These are phyloP conservation scores for Holotrichia oblita DNA, from an alignment of 1,140 invertebrate genomes.

Conservation along the genomic window DNA sequence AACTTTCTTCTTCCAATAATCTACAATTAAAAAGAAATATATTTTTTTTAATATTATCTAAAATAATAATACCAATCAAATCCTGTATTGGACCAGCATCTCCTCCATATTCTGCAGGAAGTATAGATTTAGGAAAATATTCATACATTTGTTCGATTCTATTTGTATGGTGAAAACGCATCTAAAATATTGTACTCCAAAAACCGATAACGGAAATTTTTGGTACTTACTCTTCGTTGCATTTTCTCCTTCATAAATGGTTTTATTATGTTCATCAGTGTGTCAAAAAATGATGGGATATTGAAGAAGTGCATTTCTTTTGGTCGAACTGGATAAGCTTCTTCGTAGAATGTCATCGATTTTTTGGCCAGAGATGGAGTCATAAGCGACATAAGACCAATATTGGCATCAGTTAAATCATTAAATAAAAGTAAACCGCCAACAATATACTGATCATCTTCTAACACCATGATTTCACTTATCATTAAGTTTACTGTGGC, in stretches of 20 bases:
- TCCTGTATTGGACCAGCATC: constrained; percentile 48
- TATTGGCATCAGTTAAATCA: not conserved
- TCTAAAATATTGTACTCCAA: constrained; percentile 31
- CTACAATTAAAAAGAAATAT: constrained; percentile 49
- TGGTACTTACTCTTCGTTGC: constrained; percentile 60
- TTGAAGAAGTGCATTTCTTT: constrained; percentile 66
- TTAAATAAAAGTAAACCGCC: constrained; percentile 47
- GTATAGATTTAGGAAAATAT: constrained; percentile 62
- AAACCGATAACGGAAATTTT: not conserved
- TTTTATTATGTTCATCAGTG: constrained; percentile 63
- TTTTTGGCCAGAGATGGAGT: constrained; percentile 54
- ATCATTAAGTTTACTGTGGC: constrained; percentile 50
- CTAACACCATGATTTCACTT: constrained; percentile 52
- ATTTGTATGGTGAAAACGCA: not conserved
- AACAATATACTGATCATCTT: constrained; percentile 59
- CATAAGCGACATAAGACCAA: constrained; percentile 41
- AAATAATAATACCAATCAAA: constrained; percentile 6
- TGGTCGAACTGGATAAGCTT: constrained; percentile 64
- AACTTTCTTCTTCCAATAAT: constrained; percentile 66
- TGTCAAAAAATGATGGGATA: constrained; percentile 62
- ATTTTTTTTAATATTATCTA: not conserved
- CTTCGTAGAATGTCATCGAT: constrained; percentile 58
- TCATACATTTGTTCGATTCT: constrained; percentile 52
- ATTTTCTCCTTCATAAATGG: constrained; percentile 63
- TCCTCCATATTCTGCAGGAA: constrained; percentile 68